phyloP scores from a whole-genome alignment of 2,888 invertebrate genomes.

The Parnassius apollo region DNA sequence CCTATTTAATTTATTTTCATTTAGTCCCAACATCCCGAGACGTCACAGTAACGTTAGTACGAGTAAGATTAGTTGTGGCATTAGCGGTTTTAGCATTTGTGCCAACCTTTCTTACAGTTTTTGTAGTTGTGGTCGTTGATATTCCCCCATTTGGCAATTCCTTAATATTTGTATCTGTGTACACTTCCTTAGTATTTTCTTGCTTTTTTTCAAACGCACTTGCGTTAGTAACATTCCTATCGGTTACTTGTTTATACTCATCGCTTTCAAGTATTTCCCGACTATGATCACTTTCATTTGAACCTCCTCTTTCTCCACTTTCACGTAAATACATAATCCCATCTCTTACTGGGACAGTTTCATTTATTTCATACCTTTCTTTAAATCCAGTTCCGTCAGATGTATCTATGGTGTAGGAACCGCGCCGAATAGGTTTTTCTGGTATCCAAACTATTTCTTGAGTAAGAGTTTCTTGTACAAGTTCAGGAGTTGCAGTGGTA shows the following conservation, averaged over 20 bases:
- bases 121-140: constrained; percentile 68
- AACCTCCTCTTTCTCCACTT: constrained; percentile 56
- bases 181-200: constrained; percentile 60
- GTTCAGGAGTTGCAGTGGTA: constrained; percentile 64
- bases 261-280: constrained; percentile 54
- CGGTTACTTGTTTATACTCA: constrained; percentile 60
- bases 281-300: constrained; percentile 50
- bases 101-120: constrained; percentile 64
- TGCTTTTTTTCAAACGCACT: constrained; percentile 61
- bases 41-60: constrained; percentile 64
- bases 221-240: constrained; percentile 54
- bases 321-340: constrained; percentile 55
- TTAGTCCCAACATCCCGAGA: constrained; percentile 71
- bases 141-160: constrained; percentile 66
- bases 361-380: constrained; percentile 60
- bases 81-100: constrained; percentile 65
- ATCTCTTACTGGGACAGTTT: constrained; percentile 63
- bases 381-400: constrained; percentile 53
- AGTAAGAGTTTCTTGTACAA: constrained; percentile 60
- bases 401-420: constrained; percentile 72
- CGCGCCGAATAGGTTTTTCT: constrained; percentile 62
- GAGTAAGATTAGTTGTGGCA: constrained; percentile 55
- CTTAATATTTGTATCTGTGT: constrained; percentile 62
- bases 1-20: constrained; percentile 37
- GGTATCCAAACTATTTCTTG: constrained; percentile 73